Evolutionary conservation across 2,888 invertebrate species (phyloP).

Genomic region (Germaria angustata): DNA sequence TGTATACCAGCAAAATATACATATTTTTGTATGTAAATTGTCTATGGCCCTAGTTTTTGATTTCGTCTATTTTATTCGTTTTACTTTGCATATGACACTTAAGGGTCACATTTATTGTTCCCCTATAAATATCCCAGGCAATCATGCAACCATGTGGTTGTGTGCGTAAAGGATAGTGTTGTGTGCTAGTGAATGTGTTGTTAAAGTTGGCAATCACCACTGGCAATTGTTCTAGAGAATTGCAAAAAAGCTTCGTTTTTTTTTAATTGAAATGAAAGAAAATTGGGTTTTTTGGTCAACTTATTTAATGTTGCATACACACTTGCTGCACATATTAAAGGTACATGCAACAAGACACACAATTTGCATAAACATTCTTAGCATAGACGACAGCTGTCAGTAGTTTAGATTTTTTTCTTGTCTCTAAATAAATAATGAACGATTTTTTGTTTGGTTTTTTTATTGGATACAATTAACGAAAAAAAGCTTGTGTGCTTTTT

Average conservation of each 20-base stretch:
- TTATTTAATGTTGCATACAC: slow-evolving; percentile 45
- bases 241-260: background rate
- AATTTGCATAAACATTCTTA: slow-evolving; percentile 27
- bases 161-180: background rate
- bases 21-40: background rate
- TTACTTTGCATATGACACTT: slow-evolving; percentile 57
- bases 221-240: background rate
- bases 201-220: background rate
- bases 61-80: background rate
- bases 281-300: slow-evolving; percentile 66
- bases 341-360: slow-evolving; percentile 11
- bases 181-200: background rate
- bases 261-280: slow-evolving; percentile 6
- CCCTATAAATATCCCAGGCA: slow-evolving; percentile 2
- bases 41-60: background rate
- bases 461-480: background rate
- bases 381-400: slow-evolving; percentile 47
- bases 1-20: too few relatives aligned
- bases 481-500: slow-evolving; percentile 25
- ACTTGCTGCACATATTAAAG: background rate
- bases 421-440: background rate
- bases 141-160: slow-evolving; percentile 13
- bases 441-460: background rate
- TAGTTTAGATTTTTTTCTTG: background rate
- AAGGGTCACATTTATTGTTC: slow-evolving; percentile 56